Evolutionary conservation across 2,888 invertebrate genomes (phyloP).

Genomic region (Agrilus biguttatus): DNA sequence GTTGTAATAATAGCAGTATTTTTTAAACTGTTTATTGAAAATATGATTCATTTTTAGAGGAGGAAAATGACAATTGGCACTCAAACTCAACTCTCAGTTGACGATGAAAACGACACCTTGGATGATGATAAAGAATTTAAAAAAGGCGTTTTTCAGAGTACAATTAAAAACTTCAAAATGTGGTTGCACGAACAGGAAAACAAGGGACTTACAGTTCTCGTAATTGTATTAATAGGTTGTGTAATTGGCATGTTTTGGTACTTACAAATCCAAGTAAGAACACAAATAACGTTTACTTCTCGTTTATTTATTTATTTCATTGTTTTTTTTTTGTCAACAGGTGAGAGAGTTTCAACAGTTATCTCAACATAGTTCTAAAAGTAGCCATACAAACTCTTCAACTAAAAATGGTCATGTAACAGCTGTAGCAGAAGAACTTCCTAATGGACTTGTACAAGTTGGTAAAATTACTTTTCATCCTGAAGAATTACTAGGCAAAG

Average conservation of each 20-base stretch:
- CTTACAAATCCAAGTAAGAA: conserved; percentile 50
- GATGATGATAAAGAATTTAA: conserved; percentile 2
- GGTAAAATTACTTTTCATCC: conserved; percentile 86
- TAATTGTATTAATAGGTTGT: conserved; percentile 51
- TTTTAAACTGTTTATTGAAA: not conserved
- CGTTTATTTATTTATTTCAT: not conserved
- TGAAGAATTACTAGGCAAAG: conserved; percentile 78
- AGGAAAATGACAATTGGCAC: conserved; percentile 34
- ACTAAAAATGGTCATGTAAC: conserved; percentile 31
- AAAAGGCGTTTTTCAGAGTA: conserved; percentile 11
- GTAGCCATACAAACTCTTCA: conserved; percentile 32
- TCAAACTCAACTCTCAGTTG: conserved; percentile 33
- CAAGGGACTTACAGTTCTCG: conserved; percentile 52
- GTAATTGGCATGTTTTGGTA: conserved; percentile 65
- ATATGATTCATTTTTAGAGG: conserved; percentile 2
- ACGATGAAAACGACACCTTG: conserved; percentile 7
- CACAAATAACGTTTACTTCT: not conserved
- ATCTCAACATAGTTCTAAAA: conserved; percentile 36
- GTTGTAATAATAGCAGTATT: no score
- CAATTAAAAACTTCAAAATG: conserved; percentile 30
- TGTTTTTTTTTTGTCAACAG: conserved; percentile 22
- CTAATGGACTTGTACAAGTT: conserved; percentile 53
- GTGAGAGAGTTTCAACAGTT: conserved; percentile 52
- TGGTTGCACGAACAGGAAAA: conserved; percentile 68
- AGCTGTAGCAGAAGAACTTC: conserved; percentile 44